Base-by-base conservation (phyloP, 2,888 invertebrate genomes). In the Argyra leucocephala region DNA sequence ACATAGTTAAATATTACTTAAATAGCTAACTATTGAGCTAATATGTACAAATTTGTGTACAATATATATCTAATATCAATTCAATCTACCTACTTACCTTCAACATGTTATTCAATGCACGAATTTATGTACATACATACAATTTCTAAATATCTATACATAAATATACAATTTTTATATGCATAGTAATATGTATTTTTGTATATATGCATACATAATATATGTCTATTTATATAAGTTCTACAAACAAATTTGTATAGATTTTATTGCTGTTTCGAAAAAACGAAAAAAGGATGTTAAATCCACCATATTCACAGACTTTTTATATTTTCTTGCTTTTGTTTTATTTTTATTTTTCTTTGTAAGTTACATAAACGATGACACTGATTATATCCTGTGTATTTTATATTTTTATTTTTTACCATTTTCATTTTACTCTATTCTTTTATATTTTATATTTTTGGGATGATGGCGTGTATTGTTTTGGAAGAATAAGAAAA, bases 251-350 rank as follows among this genome's bases (percentile, higher is more conserved):
- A 31, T 31, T 31, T 31, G 10, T 31, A 31, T 31, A 31, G 31
- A 31, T 31, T 31, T 31, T 31, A 10, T 10, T 31, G 31, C 31
- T 31, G 31, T 31, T 31, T n/a, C 18, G 18, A 18, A 48, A 31
- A 48, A 48, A 48, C 9, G 5, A 48, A 48, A 48, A 48, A 48
- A 48, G 48, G 48, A 48, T 48, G 48, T 48, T 48, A 18, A 18
- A 48, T 48, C 48, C 48, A 48, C 48, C 48, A 48, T 48, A 48
- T 48, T 48, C 48, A n/a, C n/a, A 48, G 48, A 48, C 48, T 48
- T 48, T 48, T 9, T 48, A 18, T 48, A 12, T 48, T 48, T 48
- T 9, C 15, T 48, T 12, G 37, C 37, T 37, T 37, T 6, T 37
- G 37, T 37, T 37, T 37, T 15, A 9, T 37, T 15, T 15, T 37